phyloP scores from a whole-genome alignment of 2,888 invertebrate species.

The Pomacea canaliculata region DNA sequence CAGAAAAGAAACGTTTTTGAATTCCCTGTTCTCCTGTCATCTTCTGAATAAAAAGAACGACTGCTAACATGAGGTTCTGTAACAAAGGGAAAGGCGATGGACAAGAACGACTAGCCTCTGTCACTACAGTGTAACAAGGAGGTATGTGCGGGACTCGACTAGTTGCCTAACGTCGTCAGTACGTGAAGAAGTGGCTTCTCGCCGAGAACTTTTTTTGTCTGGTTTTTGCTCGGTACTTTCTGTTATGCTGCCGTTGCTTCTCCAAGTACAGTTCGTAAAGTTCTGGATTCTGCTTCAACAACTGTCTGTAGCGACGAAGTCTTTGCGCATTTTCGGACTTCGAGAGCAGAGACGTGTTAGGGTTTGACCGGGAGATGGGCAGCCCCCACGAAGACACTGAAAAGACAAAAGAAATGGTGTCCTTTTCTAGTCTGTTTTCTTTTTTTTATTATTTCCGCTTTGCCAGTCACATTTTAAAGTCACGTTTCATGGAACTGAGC shows the following conservation, averaged over 20 bases:
- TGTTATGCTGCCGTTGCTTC: conserved; percentile 19
- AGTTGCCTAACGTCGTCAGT: too few relatives aligned
- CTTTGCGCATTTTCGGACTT: conserved; percentile 12
- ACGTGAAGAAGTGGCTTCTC: too few relatives aligned
- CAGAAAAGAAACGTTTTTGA: neutral
- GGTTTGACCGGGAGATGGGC: neutral
- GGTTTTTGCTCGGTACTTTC: conserved; percentile 17
- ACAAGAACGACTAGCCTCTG: too few relatives aligned
- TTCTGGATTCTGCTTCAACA: conserved; percentile 13
- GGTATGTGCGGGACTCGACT: too few relatives aligned
- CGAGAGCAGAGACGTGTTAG: neutral
- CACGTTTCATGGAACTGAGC: neutral
- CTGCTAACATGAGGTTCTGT: too few relatives aligned
- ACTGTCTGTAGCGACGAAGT: conserved; percentile 16
- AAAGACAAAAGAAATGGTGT: neutral
- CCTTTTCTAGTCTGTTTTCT: neutral
- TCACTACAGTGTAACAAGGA: too few relatives aligned
- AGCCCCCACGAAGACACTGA: neutral
- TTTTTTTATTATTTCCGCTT: neutral
- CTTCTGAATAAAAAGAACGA: too few relatives aligned
- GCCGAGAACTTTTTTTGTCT: neutral
- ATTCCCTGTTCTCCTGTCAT: too few relatives aligned
- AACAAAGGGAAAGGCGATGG: too few relatives aligned
- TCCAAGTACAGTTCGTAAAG: conserved; percentile 13
- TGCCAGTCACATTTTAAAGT: neutral